Evolutionary conservation across 1,140 invertebrate species (phyloP).

Genomic region (Danaus plexippus): DNA sequence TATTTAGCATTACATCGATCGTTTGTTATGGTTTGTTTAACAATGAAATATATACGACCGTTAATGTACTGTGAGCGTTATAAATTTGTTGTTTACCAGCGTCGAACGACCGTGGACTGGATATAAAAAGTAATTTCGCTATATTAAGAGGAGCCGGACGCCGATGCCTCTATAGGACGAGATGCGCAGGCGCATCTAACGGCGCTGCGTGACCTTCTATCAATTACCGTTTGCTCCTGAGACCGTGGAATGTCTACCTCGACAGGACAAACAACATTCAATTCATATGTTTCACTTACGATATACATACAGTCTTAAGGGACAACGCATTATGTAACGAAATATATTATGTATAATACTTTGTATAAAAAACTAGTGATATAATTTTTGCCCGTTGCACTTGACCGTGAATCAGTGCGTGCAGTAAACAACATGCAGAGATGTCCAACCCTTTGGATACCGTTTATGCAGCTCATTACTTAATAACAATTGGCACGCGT

Average conservation of each 20-base stretch:
- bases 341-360: no score
- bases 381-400: no score
- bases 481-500: no score
- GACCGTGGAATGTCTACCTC: slow-evolving; percentile 34
- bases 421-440: no score
- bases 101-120: slow-evolving; percentile 1
- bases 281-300: no score
- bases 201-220: slow-evolving; percentile 54
- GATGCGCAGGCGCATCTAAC: slow-evolving; percentile 55
- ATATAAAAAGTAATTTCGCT: slow-evolving; percentile 24
- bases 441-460: no score
- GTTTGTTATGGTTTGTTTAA: not conserved
- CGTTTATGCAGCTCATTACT: no score
- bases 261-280: not conserved
- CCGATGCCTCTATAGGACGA: slow-evolving; percentile 43
- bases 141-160: slow-evolving; percentile 36
- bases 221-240: slow-evolving; percentile 57
- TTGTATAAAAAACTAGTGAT: no score
- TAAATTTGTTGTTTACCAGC: slow-evolving; percentile 1
- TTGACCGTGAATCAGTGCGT: no score
- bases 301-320: no score
- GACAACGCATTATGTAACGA: no score
- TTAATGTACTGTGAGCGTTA: slow-evolving; percentile 3
- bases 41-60: not conserved
- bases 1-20: not conserved